Percentiles rank a stretch among this genome's conserved stretches.
Evolutionary conservation across 2,888 invertebrate genomes (phyloP).

Genomic region (Drosophila glabriapex): DNA sequence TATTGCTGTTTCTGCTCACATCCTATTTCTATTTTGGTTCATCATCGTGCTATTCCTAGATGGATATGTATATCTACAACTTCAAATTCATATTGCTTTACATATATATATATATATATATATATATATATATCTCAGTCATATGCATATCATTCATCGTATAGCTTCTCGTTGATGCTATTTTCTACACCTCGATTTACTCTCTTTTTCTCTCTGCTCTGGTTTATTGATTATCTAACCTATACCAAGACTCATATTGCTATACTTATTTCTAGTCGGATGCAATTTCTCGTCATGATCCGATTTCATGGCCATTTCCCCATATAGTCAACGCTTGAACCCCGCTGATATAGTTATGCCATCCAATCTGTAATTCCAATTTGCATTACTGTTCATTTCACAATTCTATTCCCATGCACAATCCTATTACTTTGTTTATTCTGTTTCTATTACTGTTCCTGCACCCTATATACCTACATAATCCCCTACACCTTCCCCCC

Average conservation of each 20-base stretch:
- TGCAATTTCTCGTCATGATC: background rate
- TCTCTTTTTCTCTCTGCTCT: background rate
- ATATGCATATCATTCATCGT: background rate
- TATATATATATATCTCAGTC: background rate
- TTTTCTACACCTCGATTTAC: background rate
- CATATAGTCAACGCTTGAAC: background rate
- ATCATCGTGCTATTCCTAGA: background rate
- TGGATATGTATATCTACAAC: background rate
- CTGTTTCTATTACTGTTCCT: background rate
- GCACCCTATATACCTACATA: background rate
- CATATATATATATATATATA: background rate
- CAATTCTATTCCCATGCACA: constrained; percentile 6
- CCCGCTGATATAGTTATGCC: constrained; percentile 1
- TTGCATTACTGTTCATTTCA: constrained; percentile 8
- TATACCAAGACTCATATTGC: background rate
- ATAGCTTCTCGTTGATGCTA: background rate
- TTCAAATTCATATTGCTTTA: background rate
- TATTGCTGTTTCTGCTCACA: background rate
- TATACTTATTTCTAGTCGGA: background rate
- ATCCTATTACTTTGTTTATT: background rate
- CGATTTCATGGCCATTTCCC: background rate
- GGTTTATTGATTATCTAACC: background rate
- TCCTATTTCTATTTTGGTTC: background rate
- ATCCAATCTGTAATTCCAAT: constrained; percentile 1
- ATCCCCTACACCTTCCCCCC: background rate